These are phyloP conservation scores for Macrosiphum euphorbiae DNA, from an alignment of 2,888 invertebrate species.

Conservation along the genomic window DNA sequence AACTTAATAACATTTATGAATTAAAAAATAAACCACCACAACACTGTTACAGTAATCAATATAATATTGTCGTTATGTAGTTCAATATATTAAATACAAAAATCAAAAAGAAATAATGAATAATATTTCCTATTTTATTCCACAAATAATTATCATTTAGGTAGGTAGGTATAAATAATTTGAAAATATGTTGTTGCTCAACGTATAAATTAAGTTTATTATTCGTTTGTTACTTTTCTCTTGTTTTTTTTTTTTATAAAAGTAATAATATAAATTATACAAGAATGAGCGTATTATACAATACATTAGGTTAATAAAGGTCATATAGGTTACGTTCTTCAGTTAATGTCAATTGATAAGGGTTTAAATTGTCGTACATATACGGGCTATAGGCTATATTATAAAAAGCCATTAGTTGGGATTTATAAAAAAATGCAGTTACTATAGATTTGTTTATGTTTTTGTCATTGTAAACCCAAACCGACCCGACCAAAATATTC, in stretches of 20 bases:
- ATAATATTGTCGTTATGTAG: neutral
- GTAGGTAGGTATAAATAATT: neutral
- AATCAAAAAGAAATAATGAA: neutral
- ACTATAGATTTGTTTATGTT: constrained; percentile 10
- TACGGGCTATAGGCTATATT: neutral
- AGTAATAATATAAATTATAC: neutral
- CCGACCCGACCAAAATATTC: neutral
- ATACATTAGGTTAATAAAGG: neutral
- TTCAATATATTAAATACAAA: neutral
- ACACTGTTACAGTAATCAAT: neutral
- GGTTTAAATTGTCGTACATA: neutral
- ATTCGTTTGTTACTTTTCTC: neutral
- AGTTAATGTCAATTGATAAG: neutral
- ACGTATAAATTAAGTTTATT: neutral
- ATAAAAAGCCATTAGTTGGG: neutral
- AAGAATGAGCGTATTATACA: neutral
- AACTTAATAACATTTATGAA: neutral
- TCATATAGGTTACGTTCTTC: neutral
- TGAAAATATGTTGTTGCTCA: neutral
- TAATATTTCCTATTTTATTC: neutral
- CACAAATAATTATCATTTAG: neutral
- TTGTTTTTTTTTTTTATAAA: neutral
- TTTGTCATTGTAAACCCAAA: neutral
- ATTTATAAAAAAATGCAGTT: neutral
- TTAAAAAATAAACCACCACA: neutral